A percentile compares a stretch with the other conserved stretches of the same genome.
Conservation (phyloP, 2,888 invertebrate genomes). For the Plagodis pulveraria region DNA sequence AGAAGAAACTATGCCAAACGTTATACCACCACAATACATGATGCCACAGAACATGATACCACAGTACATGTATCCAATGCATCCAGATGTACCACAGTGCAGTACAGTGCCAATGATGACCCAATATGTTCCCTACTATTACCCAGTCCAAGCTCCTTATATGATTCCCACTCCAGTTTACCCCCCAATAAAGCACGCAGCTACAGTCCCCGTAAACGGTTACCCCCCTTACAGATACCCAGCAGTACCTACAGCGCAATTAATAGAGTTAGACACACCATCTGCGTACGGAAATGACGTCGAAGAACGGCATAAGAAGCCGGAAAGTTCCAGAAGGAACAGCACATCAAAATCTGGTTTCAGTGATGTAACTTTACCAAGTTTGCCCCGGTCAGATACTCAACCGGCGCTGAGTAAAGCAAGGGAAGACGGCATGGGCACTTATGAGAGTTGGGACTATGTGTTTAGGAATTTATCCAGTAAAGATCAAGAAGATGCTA, state of each 20-base stretch:
- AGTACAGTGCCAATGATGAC: constrained; percentile 65
- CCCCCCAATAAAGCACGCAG: constrained; percentile 75
- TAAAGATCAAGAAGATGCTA: constrained; percentile 89
- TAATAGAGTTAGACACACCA: constrained; percentile 87
- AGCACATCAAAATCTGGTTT: constrained; percentile 72
- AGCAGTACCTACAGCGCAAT: constrained; percentile 87
- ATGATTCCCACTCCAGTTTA: constrained; percentile 77
- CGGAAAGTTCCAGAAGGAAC: constrained; percentile 64
- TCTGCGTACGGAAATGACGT: constrained; percentile 66
- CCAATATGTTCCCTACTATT: constrained; percentile 76
- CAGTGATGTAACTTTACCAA: constrained; percentile 72
- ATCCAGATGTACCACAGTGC: constrained; percentile 48
- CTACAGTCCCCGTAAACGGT: constrained; percentile 76
- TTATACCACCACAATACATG: constrained; percentile 52
- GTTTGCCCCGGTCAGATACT: constrained; percentile 77
- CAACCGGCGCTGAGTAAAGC: constrained; percentile 81
- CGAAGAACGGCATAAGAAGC: constrained; percentile 56
- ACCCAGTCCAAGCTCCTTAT: constrained; percentile 76
- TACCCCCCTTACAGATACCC: constrained; percentile 77
- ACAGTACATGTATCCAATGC: constrained; percentile 53
- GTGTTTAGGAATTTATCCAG: constrained; percentile 91
- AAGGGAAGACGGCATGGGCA: constrained; percentile 87
- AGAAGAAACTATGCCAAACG: constrained; percentile 8
- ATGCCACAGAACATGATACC: constrained; percentile 51
- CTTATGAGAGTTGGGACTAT: constrained; percentile 92